A percentile compares a stretch with the other conserved stretches of the same genome.
phyloP scores from a whole-genome alignment of 1,140 invertebrate genomes.

The Bombus haemorrhoidalis region DNA sequence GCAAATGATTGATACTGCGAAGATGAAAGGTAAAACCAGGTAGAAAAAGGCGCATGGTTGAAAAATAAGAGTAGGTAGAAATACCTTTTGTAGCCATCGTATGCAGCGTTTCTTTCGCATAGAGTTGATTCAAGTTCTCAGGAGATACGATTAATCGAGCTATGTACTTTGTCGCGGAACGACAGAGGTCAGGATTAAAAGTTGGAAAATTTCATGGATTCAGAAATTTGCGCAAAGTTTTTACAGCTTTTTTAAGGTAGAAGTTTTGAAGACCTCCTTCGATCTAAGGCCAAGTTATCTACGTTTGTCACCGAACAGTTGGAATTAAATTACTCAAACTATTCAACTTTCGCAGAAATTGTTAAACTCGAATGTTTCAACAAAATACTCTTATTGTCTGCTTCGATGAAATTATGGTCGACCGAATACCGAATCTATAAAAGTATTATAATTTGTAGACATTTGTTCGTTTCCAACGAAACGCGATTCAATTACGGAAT shows the following conservation, averaged over 20 bases:
- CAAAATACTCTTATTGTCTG: neutral
- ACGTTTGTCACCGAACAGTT: neutral
- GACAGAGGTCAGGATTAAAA: neutral
- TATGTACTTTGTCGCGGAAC: neutral
- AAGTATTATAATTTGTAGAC: neutral
- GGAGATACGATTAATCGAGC: neutral
- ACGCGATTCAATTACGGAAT: neutral
- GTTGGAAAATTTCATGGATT: neutral
- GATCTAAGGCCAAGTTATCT: neutral
- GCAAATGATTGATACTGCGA: too few relatives aligned
- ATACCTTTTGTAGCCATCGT: too few relatives aligned
- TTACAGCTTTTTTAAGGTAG: neutral
- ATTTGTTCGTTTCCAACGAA: neutral
- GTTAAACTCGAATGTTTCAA: neutral
- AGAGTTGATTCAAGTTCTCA: neutral
- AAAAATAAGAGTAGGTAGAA: too few relatives aligned
- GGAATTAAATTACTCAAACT: neutral
- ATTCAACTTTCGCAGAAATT: neutral
- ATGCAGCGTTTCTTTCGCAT: too few relatives aligned
- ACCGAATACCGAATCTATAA: too few relatives aligned
- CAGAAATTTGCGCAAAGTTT: neutral
- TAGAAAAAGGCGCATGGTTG: too few relatives aligned
- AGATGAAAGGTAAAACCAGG: too few relatives aligned
- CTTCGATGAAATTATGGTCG: neutral
- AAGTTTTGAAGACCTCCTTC: neutral